Conservation (phyloP, 35 echinoderm and acorn worm species). For the Antedon bifida region DNA sequence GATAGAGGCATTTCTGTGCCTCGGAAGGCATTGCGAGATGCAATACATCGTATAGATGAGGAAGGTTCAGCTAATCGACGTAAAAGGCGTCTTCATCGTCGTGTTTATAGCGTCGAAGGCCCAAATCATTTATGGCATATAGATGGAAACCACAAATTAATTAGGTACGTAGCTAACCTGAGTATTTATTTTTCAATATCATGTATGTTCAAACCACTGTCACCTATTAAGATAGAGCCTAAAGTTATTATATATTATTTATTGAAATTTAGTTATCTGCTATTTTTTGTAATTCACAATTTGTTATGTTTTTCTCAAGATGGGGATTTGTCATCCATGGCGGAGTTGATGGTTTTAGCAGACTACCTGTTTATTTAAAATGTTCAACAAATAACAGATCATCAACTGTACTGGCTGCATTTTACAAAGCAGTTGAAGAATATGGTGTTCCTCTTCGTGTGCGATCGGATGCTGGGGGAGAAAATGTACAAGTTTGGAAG, state of each 20-base stretch:
- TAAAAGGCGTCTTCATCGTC: background rate
- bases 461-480: background rate
- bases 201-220: too few relatives aligned
- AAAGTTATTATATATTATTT: too few relatives aligned
- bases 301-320: background rate
- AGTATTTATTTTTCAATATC: background rate
- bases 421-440: background rate
- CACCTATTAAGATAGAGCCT: too few relatives aligned
- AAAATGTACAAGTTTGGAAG: background rate
- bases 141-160: constrained; percentile 26
- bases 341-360: constrained; percentile 41
- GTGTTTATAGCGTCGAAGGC: background rate
- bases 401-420: background rate
- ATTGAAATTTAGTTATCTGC: too few relatives aligned
- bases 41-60: background rate
- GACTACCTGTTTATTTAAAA: constrained; percentile 13
- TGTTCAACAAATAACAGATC: constrained; percentile 15
- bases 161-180: background rate
- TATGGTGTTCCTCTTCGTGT: constrained; percentile 8
- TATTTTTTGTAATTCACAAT: too few relatives aligned
- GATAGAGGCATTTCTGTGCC: background rate
- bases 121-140: constrained; percentile 32
- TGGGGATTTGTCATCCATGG: constrained; percentile 21
- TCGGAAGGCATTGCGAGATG: background rate
- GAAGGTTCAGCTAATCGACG: background rate